Evolutionary conservation across 2,888 invertebrate genomes (phyloP), one percentile per base, ranked within the genome.

Genomic region (Polyommatus icarus): DNA sequence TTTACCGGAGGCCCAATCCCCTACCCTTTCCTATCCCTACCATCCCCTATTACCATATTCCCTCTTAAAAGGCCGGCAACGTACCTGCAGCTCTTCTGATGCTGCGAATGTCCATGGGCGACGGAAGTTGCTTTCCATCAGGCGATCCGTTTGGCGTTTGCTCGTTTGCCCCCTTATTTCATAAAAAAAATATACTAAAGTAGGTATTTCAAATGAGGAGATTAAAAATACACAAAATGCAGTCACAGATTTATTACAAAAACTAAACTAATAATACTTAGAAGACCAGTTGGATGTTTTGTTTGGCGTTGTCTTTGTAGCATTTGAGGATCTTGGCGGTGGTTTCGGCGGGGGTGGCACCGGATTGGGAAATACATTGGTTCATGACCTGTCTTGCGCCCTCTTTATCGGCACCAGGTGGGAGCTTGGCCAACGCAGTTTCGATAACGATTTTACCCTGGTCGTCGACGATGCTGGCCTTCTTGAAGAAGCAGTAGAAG

Each of bases 401-500:
- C 3, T 29, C 72, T 20, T 40, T 72, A 32, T 77, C 77, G 2
- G 57, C 20, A 2, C 59, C 57, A 5, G 54, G 4, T 1, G 77
- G 77, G 2, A 77, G 18, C 18, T 59, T 72, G 15, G 57, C 12
- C 24, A 77, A 8, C 1, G 57, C 24, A 18, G 20, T 57, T 3
- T 77, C 77, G 8, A 72, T 15, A 18, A 50, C 36, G 20, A 59
- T 1, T 20, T 59, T 20, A 10, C 77, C 77, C 24, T 59, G 29
- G 5, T 50, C 77, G n/a, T 40, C 59, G 3, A 77, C 36, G 20
- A 72, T 72, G 15, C 72, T 59, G 18, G 24, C 54, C 36, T 73
- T 71, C 36, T 29, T 72, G n/a, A 77, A 72, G 72, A 77, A 77
- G 15, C 77, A 77, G 57, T 54, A 59, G 54, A 72, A 20, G 71